phyloP scores from a whole-genome alignment of 2,888 invertebrate genomes.

The Brassicogethes aeneus region DNA sequence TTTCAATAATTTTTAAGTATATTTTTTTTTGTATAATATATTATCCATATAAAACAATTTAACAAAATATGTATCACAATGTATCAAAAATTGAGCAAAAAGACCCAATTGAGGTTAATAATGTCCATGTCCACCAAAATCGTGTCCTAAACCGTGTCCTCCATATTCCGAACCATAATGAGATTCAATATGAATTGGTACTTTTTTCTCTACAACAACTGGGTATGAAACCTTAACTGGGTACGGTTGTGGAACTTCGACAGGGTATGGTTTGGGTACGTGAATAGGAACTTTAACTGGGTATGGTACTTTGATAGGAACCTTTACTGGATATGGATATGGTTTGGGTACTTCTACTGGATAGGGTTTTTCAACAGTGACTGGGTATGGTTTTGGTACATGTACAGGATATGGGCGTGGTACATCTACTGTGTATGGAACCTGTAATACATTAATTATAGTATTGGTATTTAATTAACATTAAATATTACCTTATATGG shows the following conservation, averaged over 20 bases:
- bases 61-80: too few species aligned
- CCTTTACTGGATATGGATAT: constrained; percentile 30
- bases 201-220: constrained; percentile 49
- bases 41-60: too few species aligned
- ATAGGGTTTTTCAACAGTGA: constrained; percentile 49
- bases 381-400: constrained; percentile 41
- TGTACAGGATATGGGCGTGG: constrained; percentile 40
- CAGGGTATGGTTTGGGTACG: constrained; percentile 41
- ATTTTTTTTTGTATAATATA: too few species aligned
- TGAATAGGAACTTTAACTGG: constrained; percentile 39
- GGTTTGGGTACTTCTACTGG: constrained; percentile 48
- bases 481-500: constrained; percentile 49
- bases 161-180: constrained; percentile 18
- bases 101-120: too few species aligned
- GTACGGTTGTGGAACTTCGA: constrained; percentile 48
- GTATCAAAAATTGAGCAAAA: too few species aligned
- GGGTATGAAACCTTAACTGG: constrained; percentile 51
- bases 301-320: constrained; percentile 46
- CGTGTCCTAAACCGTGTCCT: constrained; percentile 24
- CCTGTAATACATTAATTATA: constrained; percentile 33
- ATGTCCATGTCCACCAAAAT: constrained; percentile 9
- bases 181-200: constrained; percentile 33
- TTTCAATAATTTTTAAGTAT: too few species aligned
- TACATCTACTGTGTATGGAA: constrained; percentile 44
- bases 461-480: too few species aligned